Percentiles rank a stretch among this genome's conserved stretches.
These are phyloP conservation scores for Halcyon chelicuti DNA, from an alignment of 2,797 vertebrate species.

Conservation along the genomic window DNA sequence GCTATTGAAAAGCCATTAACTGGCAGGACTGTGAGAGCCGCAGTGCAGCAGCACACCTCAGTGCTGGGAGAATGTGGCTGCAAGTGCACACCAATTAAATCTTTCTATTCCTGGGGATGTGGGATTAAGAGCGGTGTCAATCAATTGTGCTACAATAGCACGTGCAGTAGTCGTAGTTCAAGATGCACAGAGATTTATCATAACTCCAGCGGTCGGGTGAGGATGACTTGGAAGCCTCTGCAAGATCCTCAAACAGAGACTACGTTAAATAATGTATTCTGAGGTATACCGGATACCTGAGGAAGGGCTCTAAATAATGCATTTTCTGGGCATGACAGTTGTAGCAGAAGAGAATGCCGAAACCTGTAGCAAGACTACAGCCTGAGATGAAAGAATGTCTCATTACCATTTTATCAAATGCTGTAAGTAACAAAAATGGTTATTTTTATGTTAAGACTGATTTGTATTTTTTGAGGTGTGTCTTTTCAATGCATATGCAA, in stretches of 20 bases:
- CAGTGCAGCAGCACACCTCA: conserved; percentile 85
- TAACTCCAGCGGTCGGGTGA: conserved; percentile 77
- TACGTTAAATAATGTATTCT: conserved; percentile 74
- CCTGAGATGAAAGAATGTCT: conserved; percentile 89
- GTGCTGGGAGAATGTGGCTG: conserved; percentile 80
- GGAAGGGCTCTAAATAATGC: conserved; percentile 85
- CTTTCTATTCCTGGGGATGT: conserved; percentile 57
- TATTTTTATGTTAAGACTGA: conserved; percentile 11
- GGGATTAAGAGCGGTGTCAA: conserved; percentile 82
- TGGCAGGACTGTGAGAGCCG: conserved; percentile 76
- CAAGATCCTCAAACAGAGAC: conserved; percentile 69
- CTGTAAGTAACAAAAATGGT: conserved; percentile 88
- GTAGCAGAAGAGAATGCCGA: conserved; percentile 76
- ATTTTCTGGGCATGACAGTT: conserved; percentile 77
- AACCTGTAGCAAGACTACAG: conserved; percentile 79
- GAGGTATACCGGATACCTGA: conserved; percentile 82
- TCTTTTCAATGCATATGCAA: conserved; percentile 44
- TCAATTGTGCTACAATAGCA: conserved; percentile 86
- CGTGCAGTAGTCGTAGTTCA: conserved; percentile 84
- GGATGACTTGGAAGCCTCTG: conserved; percentile 71
- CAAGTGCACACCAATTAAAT: conserved; percentile 81
- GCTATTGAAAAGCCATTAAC: conserved; percentile 79
- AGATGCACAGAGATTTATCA: conserved; percentile 63
- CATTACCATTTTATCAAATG: conserved; percentile 98
- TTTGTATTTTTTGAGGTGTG: neutral